A percentile compares a stretch with the other conserved stretches of the same genome.
phyloP scores from a whole-genome alignment of 2,888 invertebrate species.

The Aporophyla lueneburgensis region DNA sequence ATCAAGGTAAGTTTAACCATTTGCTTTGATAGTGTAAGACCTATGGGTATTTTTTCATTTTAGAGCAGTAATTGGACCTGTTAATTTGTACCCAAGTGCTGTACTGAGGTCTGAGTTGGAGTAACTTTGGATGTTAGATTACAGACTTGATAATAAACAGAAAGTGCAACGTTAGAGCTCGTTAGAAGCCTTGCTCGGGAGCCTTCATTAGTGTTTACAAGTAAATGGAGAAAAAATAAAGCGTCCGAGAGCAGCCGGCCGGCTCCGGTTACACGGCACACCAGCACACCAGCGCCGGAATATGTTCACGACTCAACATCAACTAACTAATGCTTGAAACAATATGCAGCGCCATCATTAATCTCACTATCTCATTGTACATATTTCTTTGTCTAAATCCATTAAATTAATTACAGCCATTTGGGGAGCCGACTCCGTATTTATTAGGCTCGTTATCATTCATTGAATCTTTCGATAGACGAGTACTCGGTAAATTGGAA shows the following conservation, averaged over 20 bases:
- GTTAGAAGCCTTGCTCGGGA: constrained; percentile 79
- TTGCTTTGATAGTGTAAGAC: constrained; percentile 5
- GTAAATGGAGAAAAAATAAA: constrained; percentile 81
- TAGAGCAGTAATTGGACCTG: constrained; percentile 36
- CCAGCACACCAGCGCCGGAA: constrained; percentile 35
- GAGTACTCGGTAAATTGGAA: constrained; percentile 84
- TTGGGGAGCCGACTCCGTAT: constrained; percentile 88
- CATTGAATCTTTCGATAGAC: constrained; percentile 89
- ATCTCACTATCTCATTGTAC: constrained; percentile 89
- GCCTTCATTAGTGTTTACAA: constrained; percentile 86
- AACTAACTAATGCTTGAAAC: constrained; percentile 82
- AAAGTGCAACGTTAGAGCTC: constrained; percentile 82
- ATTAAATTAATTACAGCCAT: constrained; percentile 90
- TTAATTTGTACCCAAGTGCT: constrained; percentile 49
- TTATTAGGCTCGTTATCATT: constrained; percentile 91
- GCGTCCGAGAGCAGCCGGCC: constrained; percentile 66
- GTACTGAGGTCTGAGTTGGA: constrained; percentile 42
- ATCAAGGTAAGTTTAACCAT: not conserved
- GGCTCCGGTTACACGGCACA: constrained; percentile 62
- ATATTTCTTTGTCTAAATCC: constrained; percentile 91
- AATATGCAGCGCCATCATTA: constrained; percentile 82
- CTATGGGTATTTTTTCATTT: constrained; percentile 13
- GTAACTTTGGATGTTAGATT: constrained; percentile 74
- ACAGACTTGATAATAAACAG: constrained; percentile 82
- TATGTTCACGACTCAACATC: constrained; percentile 42